These are phyloP conservation scores for Drosophila punjabiensis DNA, from an alignment of 1,140 invertebrate species.

Conservation along the genomic window DNA sequence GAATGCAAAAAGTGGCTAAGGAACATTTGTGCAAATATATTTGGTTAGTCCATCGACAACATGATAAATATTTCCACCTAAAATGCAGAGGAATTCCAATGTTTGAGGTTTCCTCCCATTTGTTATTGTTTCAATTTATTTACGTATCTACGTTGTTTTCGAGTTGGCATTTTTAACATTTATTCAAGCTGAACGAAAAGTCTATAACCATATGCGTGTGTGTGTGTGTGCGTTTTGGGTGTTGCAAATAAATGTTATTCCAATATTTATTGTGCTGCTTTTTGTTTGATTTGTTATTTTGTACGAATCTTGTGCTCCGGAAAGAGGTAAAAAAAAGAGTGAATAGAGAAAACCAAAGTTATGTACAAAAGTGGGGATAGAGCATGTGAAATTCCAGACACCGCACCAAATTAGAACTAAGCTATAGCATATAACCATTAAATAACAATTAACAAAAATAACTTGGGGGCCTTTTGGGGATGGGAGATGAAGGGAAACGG, in stretches of 20 bases:
- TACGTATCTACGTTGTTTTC: slow-evolving; percentile 37
- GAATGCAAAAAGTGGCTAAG: slow-evolving; percentile 41
- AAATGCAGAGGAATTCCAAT: slow-evolving; percentile 33
- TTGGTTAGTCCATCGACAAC: slow-evolving; percentile 62
- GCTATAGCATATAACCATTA: slow-evolving; percentile 71
- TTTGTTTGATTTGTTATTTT: slow-evolving; percentile 50
- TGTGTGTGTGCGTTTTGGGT: slow-evolving; percentile 7
- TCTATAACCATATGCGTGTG: slow-evolving; percentile 8
- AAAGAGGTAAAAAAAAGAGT: slow-evolving; percentile 15
- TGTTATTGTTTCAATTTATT: slow-evolving; percentile 39
- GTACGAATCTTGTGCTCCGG: slow-evolving; percentile 44
- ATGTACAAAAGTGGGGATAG: slow-evolving; percentile 32
- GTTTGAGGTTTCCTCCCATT: slow-evolving; percentile 4
- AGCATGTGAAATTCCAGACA: slow-evolving; percentile 40
- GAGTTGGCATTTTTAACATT: slow-evolving; percentile 61
- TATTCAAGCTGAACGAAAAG: slow-evolving; percentile 71
- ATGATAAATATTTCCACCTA: slow-evolving; percentile 42
- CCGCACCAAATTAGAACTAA: slow-evolving; percentile 68
- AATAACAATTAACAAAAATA: slow-evolving; percentile 68
- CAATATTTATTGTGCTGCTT: slow-evolving; percentile 76
- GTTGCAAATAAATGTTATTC: slow-evolving; percentile 58
- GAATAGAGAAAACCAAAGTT: slow-evolving; percentile 40
- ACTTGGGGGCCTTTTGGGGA: slow-evolving; percentile 21
- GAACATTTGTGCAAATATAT: slow-evolving; percentile 80
- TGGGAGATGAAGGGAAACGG: slow-evolving; percentile 10